phyloP scores from a whole-genome alignment of 2,797 vertebrate species.

The Phoebastria nigripes region DNA sequence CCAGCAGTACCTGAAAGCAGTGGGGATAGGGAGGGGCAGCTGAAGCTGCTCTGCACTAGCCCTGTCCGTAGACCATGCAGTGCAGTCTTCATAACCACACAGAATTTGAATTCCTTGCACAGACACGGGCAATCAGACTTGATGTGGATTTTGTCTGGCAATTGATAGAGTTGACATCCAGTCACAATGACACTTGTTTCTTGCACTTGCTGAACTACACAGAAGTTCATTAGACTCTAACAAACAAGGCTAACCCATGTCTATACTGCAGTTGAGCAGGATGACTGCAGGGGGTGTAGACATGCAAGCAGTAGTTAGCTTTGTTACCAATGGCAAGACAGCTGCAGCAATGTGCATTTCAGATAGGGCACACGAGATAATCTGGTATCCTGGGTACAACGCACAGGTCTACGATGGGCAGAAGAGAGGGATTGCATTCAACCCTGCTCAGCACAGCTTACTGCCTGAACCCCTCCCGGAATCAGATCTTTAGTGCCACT shows the following conservation, averaged over 20 bases:
- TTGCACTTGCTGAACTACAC: not conserved
- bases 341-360: accelerated
- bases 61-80: not conserved
- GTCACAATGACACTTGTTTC: not conserved
- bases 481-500: not conserved
- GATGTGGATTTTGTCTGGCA: not conserved
- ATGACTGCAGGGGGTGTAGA: not conserved
- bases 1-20: not conserved
- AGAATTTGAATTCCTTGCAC: not conserved
- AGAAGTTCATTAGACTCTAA: not conserved
- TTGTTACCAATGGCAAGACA: not conserved
- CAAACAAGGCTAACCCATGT: accelerated
- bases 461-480: not conserved
- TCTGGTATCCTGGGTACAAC: not conserved
- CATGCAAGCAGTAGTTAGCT: not conserved
- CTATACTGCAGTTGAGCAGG: not conserved
- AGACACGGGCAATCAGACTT: not conserved
- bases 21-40: not conserved
- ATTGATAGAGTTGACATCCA: not conserved
- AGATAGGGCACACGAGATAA: not conserved
- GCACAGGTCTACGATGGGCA: not conserved
- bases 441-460: not conserved
- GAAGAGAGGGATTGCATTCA: not conserved
- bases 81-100: not conserved
- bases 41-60: not conserved